phyloP scores from a whole-genome alignment of 2,888 invertebrate genomes.

The Tipula helvola region DNA sequence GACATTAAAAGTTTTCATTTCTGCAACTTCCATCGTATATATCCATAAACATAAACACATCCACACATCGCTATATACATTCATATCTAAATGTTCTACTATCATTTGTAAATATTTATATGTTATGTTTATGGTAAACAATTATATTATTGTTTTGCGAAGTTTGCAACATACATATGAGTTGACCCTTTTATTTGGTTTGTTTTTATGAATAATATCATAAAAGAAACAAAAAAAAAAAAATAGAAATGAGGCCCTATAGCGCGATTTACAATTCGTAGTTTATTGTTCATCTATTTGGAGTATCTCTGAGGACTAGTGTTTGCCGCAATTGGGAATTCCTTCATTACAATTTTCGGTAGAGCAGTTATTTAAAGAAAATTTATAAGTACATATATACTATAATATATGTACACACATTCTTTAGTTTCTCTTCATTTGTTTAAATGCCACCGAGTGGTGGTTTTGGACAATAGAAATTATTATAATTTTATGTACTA shows the following conservation, averaged over 20 bases:
- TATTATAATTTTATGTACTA: too few relatives aligned
- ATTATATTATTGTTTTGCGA: background rate
- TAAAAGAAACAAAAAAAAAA: background rate
- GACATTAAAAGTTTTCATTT: background rate
- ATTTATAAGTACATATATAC: too few relatives aligned
- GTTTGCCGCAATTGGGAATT: background rate
- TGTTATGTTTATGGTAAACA: background rate
- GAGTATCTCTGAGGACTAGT: background rate
- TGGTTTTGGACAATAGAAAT: too few relatives aligned
- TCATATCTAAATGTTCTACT: background rate
- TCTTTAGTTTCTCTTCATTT: too few relatives aligned
- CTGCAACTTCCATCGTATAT: background rate
- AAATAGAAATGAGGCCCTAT: background rate
- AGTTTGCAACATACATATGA: background rate
- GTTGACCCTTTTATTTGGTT: background rate
- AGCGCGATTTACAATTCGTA: background rate
- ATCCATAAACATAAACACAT: background rate
- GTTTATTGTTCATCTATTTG: background rate
- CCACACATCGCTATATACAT: background rate
- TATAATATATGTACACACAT: too few relatives aligned
- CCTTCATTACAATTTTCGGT: background rate
- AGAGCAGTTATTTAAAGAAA: too few relatives aligned
- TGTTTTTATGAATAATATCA: background rate
- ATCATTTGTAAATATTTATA: background rate
- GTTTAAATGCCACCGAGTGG: too few relatives aligned